A percentile compares a stretch with the other conserved stretches of the same genome.
These are phyloP conservation scores for Pedionomus torquatus DNA, from an alignment of 2,113 vertebrate genomes.

Conservation along the genomic window DNA sequence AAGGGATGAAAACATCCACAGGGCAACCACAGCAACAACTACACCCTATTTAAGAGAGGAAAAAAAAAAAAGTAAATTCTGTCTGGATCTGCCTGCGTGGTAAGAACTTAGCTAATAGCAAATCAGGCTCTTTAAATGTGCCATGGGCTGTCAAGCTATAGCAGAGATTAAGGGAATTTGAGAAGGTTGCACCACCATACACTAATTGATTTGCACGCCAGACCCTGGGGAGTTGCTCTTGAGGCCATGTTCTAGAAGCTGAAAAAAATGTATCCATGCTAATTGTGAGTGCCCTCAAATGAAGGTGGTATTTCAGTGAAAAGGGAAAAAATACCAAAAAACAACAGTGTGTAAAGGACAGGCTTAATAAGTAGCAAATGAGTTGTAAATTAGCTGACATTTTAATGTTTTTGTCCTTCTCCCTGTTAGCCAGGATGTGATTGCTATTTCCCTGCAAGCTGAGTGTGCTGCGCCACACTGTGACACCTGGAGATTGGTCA, in stretches of 20 bases:
- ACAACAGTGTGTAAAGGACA: neutral
- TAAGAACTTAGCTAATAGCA: neutral
- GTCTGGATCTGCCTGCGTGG: neutral
- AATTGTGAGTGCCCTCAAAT: neutral
- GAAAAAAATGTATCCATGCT: neutral
- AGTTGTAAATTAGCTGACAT: slow-evolving; percentile 45
- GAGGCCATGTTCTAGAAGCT: neutral
- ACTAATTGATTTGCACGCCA: neutral
- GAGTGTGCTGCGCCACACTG: neutral
- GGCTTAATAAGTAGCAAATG: slow-evolving; percentile 45
- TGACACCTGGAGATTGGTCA: neutral
- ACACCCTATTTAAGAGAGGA: neutral
- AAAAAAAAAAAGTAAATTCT: neutral
- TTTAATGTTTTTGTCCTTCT: neutral
- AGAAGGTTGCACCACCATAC: neutral
- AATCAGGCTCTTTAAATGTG: neutral
- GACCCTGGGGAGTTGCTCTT: neutral
- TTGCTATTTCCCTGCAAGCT: neutral
- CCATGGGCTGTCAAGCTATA: neutral
- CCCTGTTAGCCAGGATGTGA: neutral
- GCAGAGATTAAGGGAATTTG: neutral
- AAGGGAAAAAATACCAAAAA: neutral
- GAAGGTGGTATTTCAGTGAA: neutral
- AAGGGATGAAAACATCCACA: neutral
- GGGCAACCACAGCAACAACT: neutral